These are phyloP conservation scores for Spodoptera exigua DNA, from an alignment of 2,888 invertebrate genomes.

Conservation along the genomic window DNA sequence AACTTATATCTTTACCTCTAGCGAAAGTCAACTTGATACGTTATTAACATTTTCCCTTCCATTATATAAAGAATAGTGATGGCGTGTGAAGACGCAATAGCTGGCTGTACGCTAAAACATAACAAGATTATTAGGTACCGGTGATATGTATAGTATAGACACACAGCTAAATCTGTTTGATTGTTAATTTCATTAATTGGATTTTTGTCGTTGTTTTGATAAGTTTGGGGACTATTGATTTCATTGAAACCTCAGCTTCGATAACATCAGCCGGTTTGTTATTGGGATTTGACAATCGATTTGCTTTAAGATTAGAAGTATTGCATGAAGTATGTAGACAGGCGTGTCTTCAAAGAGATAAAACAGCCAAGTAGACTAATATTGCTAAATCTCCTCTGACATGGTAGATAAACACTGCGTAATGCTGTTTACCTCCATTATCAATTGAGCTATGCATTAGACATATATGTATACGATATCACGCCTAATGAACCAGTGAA, in stretches of 20 bases:
- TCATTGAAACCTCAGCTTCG: too few species aligned
- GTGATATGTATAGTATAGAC: conserved; percentile 15
- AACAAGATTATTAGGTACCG: conserved; percentile 43
- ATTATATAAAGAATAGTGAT: conserved; percentile 43
- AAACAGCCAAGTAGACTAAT: too few species aligned
- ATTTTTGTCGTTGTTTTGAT: conserved; percentile 10
- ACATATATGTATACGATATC: conserved; percentile 18
- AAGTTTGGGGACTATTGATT: too few species aligned
- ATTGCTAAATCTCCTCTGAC: too few species aligned
- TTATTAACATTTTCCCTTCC: conserved; percentile 75
- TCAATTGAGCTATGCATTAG: conserved; percentile 15
- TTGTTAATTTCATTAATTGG: conserved; percentile 28
- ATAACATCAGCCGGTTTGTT: too few species aligned
- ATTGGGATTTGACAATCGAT: too few species aligned
- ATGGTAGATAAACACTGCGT: conserved; percentile 25
- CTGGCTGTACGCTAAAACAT: conserved; percentile 31
- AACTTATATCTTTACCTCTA: conserved; percentile 62
- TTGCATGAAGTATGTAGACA: too few species aligned
- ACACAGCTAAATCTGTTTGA: conserved; percentile 22
- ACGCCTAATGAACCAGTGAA: conserved; percentile 37
- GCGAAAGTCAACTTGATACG: conserved; percentile 78
- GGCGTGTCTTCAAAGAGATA: too few species aligned
- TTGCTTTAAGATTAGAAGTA: too few species aligned
- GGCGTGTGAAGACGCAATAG: conserved; percentile 29
- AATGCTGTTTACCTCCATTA: conserved; percentile 27